A percentile compares a stretch with the other conserved stretches of the same genome.
These are phyloP conservation scores for Notamacropus eugenii DNA, from an alignment of 2,797 vertebrate genomes.

Conservation along the genomic window DNA sequence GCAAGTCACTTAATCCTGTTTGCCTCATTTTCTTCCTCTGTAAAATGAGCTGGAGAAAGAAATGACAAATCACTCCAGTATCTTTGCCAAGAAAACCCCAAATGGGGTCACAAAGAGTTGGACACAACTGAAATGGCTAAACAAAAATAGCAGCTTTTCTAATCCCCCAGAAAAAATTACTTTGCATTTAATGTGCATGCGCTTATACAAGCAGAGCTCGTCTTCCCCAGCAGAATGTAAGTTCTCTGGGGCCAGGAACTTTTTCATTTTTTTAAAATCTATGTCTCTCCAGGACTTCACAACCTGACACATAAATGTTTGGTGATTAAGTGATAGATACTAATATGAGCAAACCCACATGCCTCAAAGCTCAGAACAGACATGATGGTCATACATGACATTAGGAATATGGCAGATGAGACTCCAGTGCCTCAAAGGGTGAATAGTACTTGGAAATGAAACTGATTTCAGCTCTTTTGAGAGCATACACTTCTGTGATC, in stretches of 20 bases:
- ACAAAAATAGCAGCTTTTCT: not conserved
- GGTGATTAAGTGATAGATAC: not conserved
- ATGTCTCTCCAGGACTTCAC: not conserved
- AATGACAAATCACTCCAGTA: not conserved
- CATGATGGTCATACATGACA: too few relatives aligned
- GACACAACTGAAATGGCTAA: not conserved
- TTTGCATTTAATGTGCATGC: not conserved
- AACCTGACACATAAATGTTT: not conserved
- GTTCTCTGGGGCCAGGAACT: not conserved
- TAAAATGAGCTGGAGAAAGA: not conserved
- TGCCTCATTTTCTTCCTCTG: conserved; percentile 2
- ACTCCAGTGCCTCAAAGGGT: too few relatives aligned
- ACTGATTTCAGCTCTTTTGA: too few relatives aligned
- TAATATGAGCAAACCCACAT: not conserved
- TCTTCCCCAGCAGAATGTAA: not conserved
- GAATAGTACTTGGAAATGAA: too few relatives aligned
- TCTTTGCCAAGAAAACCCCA: not conserved
- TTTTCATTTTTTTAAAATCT: not conserved
- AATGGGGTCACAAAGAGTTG: not conserved
- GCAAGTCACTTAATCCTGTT: not conserved
- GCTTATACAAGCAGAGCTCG: not conserved
- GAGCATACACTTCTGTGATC: too few relatives aligned
- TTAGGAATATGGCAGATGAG: too few relatives aligned
- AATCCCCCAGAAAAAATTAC: not conserved
- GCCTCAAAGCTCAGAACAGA: not conserved